Evolutionary conservation across 2,113 vertebrate genomes (phyloP).

Genomic region (Bettongia penicillata): DNA sequence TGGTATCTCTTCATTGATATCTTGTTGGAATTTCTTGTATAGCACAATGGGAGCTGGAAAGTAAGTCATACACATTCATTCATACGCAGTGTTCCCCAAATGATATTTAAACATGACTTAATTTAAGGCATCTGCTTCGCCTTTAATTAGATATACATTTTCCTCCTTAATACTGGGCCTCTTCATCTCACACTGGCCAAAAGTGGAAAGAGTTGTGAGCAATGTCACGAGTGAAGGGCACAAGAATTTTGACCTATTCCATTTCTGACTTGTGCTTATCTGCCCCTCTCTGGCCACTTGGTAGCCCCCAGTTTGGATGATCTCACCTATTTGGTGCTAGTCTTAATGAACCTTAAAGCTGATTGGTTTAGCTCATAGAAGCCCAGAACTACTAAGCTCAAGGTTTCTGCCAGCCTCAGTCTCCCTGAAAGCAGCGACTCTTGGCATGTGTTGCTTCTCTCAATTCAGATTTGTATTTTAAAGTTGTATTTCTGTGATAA

Average conservation of each 20-base stretch:
- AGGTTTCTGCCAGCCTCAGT: background rate
- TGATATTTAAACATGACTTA: background rate
- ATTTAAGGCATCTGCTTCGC: background rate
- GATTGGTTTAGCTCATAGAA: background rate
- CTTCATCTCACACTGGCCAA: background rate
- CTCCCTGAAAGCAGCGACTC: background rate
- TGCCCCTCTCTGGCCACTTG: background rate
- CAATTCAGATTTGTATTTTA: background rate
- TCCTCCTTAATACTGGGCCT: background rate
- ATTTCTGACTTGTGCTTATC: background rate
- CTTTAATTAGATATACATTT: background rate
- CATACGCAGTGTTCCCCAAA: background rate
- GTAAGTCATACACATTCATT: constrained; percentile 80
- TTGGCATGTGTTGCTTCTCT: background rate
- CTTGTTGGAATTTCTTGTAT: constrained; percentile 99
- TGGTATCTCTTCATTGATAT: constrained; percentile 97
- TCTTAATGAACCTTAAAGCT: background rate
- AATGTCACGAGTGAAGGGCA: background rate
- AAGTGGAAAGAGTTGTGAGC: background rate
- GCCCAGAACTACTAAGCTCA: background rate
- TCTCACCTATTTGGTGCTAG: background rate
- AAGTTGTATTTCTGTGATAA: background rate
- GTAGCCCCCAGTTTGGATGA: background rate
- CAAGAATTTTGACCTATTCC: background rate
- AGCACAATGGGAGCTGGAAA: constrained; percentile 96